Conservation (phyloP, 2,888 invertebrate genomes). For the Selenia dentaria region DNA sequence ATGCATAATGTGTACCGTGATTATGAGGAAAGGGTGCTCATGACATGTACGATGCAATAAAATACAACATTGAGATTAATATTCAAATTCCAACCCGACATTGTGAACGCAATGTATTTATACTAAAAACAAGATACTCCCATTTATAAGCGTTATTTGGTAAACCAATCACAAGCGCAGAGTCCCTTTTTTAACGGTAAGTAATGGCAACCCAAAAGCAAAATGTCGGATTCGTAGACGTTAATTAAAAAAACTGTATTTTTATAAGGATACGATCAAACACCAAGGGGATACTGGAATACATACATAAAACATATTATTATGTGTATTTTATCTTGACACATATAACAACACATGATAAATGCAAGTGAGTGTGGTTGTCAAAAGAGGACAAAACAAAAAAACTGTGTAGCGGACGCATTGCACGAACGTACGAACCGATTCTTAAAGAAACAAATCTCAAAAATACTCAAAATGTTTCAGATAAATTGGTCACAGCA, state of each 20-base stretch:
- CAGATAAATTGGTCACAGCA: too few relatives aligned
- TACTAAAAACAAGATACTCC: constrained; percentile 39
- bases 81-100: constrained; percentile 69
- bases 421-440: neutral
- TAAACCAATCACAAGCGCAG: constrained; percentile 83
- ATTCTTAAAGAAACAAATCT: constrained; percentile 35
- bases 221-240: constrained; percentile 73
- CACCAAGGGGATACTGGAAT: constrained; percentile 40
- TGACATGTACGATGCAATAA: constrained; percentile 45
- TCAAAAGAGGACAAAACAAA: constrained; percentile 47
- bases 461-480: too few relatives aligned
- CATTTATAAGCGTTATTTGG: constrained; percentile 67
- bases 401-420: constrained; percentile 68
- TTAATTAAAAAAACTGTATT: constrained; percentile 31
- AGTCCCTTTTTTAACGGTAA: constrained; percentile 43
- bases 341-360: constrained; percentile 53
- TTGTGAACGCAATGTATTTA: constrained; percentile 40
- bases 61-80: constrained; percentile 46
- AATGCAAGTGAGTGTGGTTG: constrained; percentile 84
- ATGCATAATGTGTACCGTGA: constrained; percentile 68
- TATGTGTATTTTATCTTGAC: constrained; percentile 31
- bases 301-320: constrained; percentile 27
- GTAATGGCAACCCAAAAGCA: constrained; percentile 78
- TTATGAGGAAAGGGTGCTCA: constrained; percentile 42
- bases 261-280: constrained; percentile 28